phyloP scores from a whole-genome alignment of 2,797 vertebrate species.

The Chiroxiphia lanceolata region DNA sequence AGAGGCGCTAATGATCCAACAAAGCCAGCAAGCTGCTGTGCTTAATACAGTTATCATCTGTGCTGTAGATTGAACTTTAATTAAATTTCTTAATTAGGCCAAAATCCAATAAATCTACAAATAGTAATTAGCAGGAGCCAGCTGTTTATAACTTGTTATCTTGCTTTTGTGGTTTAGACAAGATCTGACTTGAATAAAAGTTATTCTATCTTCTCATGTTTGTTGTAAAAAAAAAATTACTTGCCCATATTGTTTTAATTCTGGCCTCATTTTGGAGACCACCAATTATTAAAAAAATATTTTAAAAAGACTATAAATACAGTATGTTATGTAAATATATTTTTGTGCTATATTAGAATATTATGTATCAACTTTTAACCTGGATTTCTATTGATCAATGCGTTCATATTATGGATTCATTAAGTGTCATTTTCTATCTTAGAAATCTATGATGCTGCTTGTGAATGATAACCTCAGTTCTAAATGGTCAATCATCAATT shows the following conservation, averaged over 20 bases:
- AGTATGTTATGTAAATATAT: neutral
- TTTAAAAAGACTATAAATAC: neutral
- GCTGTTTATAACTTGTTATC: neutral
- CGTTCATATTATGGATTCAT: neutral
- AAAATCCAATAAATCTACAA: neutral
- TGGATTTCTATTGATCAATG: neutral
- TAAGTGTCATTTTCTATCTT: neutral
- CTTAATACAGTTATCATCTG: neutral
- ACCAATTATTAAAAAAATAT: neutral
- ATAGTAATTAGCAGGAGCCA: neutral
- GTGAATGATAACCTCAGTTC: neutral
- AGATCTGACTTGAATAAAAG: neutral
- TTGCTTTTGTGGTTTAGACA: neutral
- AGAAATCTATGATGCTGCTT: neutral
- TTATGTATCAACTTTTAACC: neutral
- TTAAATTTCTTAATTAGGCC: constrained; percentile 4
- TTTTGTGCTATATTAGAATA: neutral
- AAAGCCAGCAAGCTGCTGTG: neutral
- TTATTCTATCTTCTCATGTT: neutral
- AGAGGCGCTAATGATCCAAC: neutral
- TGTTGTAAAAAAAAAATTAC: neutral
- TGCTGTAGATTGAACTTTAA: neutral
- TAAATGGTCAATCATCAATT: neutral
- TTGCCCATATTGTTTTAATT: neutral
- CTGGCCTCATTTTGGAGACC: neutral